Evolutionary conservation across 2,888 invertebrate species (phyloP), one percentile per base, ranked within the genome.

Genomic region (Drosophila nr. fundita): DNA sequence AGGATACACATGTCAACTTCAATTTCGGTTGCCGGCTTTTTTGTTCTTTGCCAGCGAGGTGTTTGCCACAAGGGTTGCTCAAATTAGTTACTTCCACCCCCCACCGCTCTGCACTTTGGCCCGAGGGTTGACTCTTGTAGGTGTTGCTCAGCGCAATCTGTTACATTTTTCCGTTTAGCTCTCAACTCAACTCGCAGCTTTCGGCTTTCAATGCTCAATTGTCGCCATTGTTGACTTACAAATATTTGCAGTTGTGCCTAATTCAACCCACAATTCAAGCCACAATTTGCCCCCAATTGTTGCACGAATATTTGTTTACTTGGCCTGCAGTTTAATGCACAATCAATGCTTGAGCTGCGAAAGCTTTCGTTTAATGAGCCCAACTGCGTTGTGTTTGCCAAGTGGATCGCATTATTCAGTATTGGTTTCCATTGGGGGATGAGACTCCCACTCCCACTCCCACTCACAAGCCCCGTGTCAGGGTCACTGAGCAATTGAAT

Each of bases 1-100:
- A 92, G 91, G 91, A 92, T 92, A 92, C 92, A 92, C 92, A 92
- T 92, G 92, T 92, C 92, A 91, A 87, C 90, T 91, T 91, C 87
- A 91, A 92, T 91, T 91, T 91, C 82, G 80, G 82, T 80, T 78
- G 54, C 38, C 21, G 55, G 60, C 60, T 68, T 69, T 69, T 68
- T 70, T 65, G 49, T 65, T 63, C 59, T 45, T 67, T 73, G 73
- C 68, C 49, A 45, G 45, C 15, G 78, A 79, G 79, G 82, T 81
- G 81, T 84, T 78, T 77, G 87, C 74, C 81, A 78, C 82, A 82
- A 87, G 83, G 85, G 87, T 91, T 78, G 81, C 80, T 83, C 83
- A 87, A 89, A 87, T 87, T 87, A 87, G 87, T 87, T 83, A 68
- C 81, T 89, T 86, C 87, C 83, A 84, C 76, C 70, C 29, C 36